These are phyloP conservation scores for Echinops telfairi DNA, from an alignment of 2,113 vertebrate species.

Conservation along the genomic window DNA sequence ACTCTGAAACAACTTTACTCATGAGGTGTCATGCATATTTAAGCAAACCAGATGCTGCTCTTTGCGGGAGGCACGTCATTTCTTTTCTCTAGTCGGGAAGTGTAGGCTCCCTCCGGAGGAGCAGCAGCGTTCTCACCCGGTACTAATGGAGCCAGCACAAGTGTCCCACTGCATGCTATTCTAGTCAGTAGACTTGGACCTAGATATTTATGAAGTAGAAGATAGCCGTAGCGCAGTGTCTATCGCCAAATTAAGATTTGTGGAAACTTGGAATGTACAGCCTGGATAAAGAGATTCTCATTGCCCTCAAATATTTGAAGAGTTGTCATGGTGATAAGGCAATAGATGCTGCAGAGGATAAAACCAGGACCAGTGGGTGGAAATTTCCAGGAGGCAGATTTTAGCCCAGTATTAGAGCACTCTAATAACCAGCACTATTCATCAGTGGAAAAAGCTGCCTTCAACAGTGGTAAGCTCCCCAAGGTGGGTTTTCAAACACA, in stretches of 20 bases:
- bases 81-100: background rate
- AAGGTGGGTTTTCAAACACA: conserved; percentile 30
- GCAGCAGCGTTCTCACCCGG: no score
- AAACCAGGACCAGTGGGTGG: conserved; percentile 66
- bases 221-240: background rate
- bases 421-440: conserved; percentile 59
- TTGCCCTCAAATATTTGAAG: conserved; percentile 73
- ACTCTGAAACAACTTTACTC: no score
- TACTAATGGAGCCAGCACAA: no score
- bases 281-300: conserved; percentile 25
- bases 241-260: conserved; percentile 27
- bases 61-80: background rate
- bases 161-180: background rate
- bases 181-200: conserved; percentile 25
- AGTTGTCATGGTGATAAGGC: conserved; percentile 75
- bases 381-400: conserved; percentile 66
- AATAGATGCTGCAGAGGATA: conserved; percentile 58
- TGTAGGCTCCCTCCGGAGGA: no score
- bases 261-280: background rate
- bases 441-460: conserved; percentile 51
- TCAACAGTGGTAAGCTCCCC: conserved; percentile 30
- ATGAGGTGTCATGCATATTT: background rate
- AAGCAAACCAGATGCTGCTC: background rate
- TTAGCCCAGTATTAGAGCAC: conserved; percentile 62
- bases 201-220: background rate